A percentile compares a stretch with the other conserved stretches of the same genome.
These are phyloP conservation scores for Eumerus sabulonum DNA, from an alignment of 2,888 invertebrate genomes.

Conservation along the genomic window DNA sequence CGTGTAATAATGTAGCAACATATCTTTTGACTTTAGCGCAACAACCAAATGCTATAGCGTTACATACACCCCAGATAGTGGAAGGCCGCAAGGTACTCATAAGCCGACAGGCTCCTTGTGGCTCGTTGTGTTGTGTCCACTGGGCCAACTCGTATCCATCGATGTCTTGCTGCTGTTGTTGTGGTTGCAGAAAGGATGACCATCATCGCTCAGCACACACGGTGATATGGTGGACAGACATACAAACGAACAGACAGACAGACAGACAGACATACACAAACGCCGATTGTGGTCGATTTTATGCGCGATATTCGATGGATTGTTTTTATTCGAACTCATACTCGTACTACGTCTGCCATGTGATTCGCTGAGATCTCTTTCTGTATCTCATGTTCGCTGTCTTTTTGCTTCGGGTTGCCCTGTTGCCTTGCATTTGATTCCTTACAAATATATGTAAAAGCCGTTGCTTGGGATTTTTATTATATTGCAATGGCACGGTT, in stretches of 20 bases:
- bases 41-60: constrained; percentile 34
- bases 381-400: constrained; percentile 12
- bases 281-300: constrained; percentile 68
- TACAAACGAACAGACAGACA: constrained; percentile 50
- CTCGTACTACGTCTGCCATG: constrained; percentile 47
- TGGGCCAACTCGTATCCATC: constrained; percentile 63
- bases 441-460: constrained; percentile 57
- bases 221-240: constrained; percentile 32
- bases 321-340: constrained; percentile 49
- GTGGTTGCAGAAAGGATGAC: neutral
- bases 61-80: constrained; percentile 33
- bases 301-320: constrained; percentile 55
- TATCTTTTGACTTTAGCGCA: constrained; percentile 68
- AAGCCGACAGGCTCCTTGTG: no score
- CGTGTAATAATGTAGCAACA: constrained; percentile 69
- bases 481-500: constrained; percentile 16
- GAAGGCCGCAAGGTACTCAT: no score
- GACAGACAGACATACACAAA: constrained; percentile 54
- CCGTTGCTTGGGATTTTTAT: constrained; percentile 53
- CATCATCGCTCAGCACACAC: neutral
- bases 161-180: constrained; percentile 41
- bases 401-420: no score
- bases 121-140: no score
- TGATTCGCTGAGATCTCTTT: constrained; percentile 61
- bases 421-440: constrained; percentile 16